phyloP scores from a whole-genome alignment of 2,888 invertebrate genomes.

The Tetragonisca angustula region DNA sequence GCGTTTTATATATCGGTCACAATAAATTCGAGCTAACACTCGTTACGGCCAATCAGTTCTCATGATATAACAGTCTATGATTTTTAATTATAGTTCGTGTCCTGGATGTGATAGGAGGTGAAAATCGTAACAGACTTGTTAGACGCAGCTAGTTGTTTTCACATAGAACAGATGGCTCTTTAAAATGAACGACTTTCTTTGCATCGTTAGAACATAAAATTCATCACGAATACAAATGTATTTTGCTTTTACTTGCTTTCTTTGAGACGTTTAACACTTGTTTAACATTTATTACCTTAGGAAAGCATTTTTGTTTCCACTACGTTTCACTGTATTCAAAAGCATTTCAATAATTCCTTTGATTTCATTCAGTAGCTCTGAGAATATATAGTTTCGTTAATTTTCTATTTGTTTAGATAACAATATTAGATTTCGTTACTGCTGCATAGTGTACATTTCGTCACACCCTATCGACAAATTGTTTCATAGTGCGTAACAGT shows the following conservation, averaged over 20 bases:
- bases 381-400: background rate
- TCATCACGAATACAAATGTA: background rate
- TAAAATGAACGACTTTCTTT: constrained; percentile 1
- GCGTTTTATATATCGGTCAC: constrained; percentile 34
- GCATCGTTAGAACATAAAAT: background rate
- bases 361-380: background rate
- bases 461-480: background rate
- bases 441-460: background rate
- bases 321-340: background rate
- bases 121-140: constrained; percentile 57
- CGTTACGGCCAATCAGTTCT: constrained; percentile 16
- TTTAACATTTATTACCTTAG: constrained; percentile 18
- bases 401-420: background rate
- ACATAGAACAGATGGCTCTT: constrained; percentile 42
- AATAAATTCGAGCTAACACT: constrained; percentile 39
- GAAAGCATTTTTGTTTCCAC: constrained; percentile 11
- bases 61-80: constrained; percentile 60
- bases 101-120: constrained; percentile 76
- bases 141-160: constrained; percentile 47
- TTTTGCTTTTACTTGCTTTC: constrained; percentile 19
- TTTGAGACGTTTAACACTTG: constrained; percentile 2
- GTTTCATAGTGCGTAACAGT: constrained; percentile 22
- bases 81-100: constrained; percentile 76
- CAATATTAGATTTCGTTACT: background rate
- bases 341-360: background rate